Conservation (phyloP, 2,888 invertebrate genomes). For the Xestia rhomboidea region DNA sequence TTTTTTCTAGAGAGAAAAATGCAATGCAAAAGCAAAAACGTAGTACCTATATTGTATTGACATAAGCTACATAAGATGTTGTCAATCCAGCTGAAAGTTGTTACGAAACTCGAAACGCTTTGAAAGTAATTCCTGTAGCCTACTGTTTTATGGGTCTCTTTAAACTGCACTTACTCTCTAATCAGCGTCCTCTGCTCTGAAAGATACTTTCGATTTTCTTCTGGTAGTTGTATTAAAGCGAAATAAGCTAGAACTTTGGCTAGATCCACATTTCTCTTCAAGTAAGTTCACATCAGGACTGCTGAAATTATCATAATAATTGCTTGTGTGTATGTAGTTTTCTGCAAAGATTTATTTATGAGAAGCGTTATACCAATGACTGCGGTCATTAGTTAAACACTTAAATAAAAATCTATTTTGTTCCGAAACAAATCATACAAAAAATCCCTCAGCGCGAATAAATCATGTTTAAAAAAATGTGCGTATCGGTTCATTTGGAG, state of each 20-base stretch:
- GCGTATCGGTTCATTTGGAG: conserved; percentile 82
- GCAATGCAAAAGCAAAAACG: too few relatives aligned
- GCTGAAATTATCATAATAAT: too few relatives aligned
- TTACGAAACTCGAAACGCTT: too few relatives aligned
- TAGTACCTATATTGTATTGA: too few relatives aligned
- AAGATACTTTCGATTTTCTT: not conserved
- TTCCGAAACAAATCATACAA: conserved; percentile 76
- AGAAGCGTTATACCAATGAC: not conserved
- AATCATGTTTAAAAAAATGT: conserved; percentile 84
- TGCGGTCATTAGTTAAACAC: conserved; percentile 45
- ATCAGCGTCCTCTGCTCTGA: too few relatives aligned
- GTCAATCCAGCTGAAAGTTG: too few relatives aligned
- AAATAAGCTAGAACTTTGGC: not conserved
- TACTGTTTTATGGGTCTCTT: too few relatives aligned
- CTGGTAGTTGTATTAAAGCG: not conserved
- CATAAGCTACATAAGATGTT: too few relatives aligned
- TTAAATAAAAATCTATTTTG: conserved; percentile 63
- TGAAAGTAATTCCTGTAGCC: too few relatives aligned
- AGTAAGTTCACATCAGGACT: not conserved
- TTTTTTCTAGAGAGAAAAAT: too few relatives aligned
- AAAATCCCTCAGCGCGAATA: conserved; percentile 80
- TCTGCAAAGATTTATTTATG: not conserved
- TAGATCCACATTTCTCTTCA: not conserved
- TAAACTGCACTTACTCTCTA: too few relatives aligned
- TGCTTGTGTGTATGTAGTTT: not conserved